phyloP scores from a whole-genome alignment of 1,140 invertebrate species.

The Drosophila oshimai region DNA sequence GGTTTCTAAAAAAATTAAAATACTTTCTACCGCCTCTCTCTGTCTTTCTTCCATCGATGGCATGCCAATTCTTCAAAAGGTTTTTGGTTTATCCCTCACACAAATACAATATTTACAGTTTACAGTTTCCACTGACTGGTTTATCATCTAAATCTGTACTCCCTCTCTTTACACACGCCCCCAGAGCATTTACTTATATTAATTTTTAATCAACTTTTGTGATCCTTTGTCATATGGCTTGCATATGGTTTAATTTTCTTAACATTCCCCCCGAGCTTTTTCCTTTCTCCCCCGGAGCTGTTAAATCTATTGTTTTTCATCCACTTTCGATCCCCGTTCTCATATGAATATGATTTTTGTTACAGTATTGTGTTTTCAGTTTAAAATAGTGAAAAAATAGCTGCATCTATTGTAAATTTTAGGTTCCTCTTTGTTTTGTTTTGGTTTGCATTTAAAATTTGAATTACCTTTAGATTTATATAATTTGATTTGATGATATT shows the following conservation, averaged over 20 bases:
- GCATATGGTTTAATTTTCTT: not conserved
- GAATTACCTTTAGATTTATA: constrained; percentile 53
- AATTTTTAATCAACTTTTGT: constrained; percentile 3
- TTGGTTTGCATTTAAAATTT: constrained; percentile 68
- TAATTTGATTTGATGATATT: constrained; percentile 75
- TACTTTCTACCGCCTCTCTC: constrained; percentile 32
- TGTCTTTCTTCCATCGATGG: not conserved
- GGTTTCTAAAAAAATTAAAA: constrained; percentile 71
- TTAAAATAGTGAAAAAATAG: constrained; percentile 82
- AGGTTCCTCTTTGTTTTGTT: constrained; percentile 46
- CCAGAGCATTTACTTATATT: not conserved
- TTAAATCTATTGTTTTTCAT: constrained; percentile 14
- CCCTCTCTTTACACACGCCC: constrained; percentile 13
- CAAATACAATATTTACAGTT: constrained; percentile 75
- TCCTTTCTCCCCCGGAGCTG: not conserved
- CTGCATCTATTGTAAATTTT: constrained; percentile 72
- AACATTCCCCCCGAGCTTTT: not conserved
- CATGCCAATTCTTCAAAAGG: constrained; percentile 38
- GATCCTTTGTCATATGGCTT: not conserved
- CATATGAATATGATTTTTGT: constrained; percentile 14
- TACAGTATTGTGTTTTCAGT: constrained; percentile 47
- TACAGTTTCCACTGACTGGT: constrained; percentile 15
- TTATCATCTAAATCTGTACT: constrained; percentile 29
- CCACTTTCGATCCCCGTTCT: not conserved
- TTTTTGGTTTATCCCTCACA: constrained; percentile 39